Conservation (phyloP, 2,888 invertebrate genomes). For the Lamellibrachia satsuma region DNA sequence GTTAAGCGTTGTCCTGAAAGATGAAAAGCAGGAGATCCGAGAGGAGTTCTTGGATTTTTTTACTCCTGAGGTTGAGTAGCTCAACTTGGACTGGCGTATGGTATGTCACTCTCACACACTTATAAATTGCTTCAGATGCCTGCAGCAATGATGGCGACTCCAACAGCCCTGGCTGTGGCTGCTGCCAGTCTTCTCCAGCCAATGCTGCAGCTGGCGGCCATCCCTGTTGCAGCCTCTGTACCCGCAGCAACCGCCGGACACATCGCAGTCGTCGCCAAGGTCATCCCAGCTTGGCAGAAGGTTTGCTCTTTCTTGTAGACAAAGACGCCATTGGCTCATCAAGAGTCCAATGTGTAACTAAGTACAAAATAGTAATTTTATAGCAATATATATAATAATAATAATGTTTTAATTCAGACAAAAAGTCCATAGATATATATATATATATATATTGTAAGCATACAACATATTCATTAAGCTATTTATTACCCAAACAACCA, state of each 20-base stretch:
- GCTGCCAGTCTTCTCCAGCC: neutral
- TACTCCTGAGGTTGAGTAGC: too few species aligned
- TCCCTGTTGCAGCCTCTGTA: neutral
- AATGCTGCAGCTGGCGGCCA: neutral
- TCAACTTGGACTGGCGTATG: too few species aligned
- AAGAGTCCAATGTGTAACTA: neutral
- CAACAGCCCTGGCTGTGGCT: conserved; percentile 7
- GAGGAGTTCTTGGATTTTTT: too few species aligned
- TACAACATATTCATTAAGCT: neutral
- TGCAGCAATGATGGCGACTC: neutral
- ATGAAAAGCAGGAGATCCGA: too few species aligned
- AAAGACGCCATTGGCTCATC: too few species aligned
- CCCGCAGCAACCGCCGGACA: conserved; percentile 21
- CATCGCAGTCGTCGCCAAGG: conserved; percentile 13
- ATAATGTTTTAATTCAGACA: too few species aligned
- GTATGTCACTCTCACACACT: neutral
- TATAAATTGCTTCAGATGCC: conserved; percentile 20
- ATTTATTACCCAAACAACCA: too few species aligned
- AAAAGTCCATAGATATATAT: too few species aligned
- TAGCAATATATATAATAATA: neutral
- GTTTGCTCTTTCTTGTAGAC: neutral
- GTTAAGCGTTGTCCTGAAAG: too few species aligned
- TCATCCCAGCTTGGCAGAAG: conserved; percentile 22
- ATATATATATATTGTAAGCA: too few species aligned
- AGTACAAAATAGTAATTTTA: neutral